Base-by-base conservation (phyloP, 1,140 invertebrate genomes). In the Pentalonia nigronervosa region DNA sequence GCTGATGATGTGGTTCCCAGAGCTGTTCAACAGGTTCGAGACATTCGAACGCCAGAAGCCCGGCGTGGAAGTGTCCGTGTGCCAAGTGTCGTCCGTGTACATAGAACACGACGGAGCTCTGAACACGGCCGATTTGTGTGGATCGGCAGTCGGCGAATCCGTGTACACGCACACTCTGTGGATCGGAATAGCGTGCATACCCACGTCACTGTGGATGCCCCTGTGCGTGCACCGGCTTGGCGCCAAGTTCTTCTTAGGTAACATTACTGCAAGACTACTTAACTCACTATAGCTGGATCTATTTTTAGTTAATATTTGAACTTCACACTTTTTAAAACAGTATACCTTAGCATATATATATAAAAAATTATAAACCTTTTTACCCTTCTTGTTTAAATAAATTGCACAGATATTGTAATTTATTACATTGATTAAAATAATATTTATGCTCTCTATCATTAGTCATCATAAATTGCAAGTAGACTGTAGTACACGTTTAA, bases 1-100 rank as follows among this genome's bases (percentile, higher is more conserved):
- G 2, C 95, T 97, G 11, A 97, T 97, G 97, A 96, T 98, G 93
- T 98, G 97, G 97, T 98, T 98, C 95, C 97, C 97, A 20, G 97
- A 98, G 95, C 95, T 98, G 94, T 98, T 97, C 95, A 96, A 96
- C 95, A 96, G 97, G 93, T 97, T 97, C 94, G 97, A 97, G 94
- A 96, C 96, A 84, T 97, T 97, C 94, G 97, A 97, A 94, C 94
- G 95, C n/a, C 94, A 95, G 0, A 95, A 97, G 96, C 97, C 97
- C 0, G 95, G 96, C 83, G 95, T 95, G 0, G 97, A 97, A 0
- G 88, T 83, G 30, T 97, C 97, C 1, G 97, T 97, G 7, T 97
- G 97, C 94, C 97, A 97, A 94, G 97, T 97, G 0, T 97, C 97
- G 8, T 95, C 96, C 7, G 95, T 96, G 60, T 94, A 94, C 93